A percentile compares a stretch with the other conserved stretches of the same genome.
phyloP scores from a whole-genome alignment of 2,888 invertebrate species.

The Pristionchus fissidentatus region DNA sequence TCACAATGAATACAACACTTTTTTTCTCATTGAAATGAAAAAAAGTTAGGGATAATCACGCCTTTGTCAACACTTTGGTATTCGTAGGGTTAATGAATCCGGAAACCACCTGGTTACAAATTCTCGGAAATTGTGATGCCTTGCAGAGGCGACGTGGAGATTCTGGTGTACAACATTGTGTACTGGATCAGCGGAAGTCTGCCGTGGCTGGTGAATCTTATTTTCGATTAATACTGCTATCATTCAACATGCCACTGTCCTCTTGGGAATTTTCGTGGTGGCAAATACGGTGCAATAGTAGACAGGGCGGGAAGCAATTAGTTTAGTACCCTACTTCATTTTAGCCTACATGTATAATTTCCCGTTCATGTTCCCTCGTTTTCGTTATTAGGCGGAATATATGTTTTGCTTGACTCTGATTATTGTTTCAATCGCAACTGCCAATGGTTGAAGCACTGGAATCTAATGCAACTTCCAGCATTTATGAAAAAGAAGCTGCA shows the following conservation, averaged over 20 bases:
- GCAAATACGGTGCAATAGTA: too few relatives aligned
- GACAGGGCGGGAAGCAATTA: background rate
- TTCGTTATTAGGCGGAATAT: background rate
- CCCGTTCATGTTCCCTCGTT: background rate
- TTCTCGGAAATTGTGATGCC: background rate
- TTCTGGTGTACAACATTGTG: constrained; percentile 91
- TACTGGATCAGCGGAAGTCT: constrained; percentile 89
- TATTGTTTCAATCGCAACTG: too few relatives aligned
- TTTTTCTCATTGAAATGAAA: too few relatives aligned
- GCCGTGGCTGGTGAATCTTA: constrained; percentile 69
- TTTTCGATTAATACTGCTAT: too few relatives aligned
- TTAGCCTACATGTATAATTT: background rate
- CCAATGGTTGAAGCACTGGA: too few relatives aligned
- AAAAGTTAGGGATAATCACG: background rate
- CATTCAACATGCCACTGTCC: too few relatives aligned
- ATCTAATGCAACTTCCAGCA: too few relatives aligned
- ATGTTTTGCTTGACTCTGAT: background rate
- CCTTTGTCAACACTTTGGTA: too few relatives aligned
- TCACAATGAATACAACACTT: too few relatives aligned
- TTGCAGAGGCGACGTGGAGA: constrained; percentile 88
- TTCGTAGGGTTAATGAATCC: too few relatives aligned
- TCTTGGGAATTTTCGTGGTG: too few relatives aligned
- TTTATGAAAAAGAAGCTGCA: too few relatives aligned
- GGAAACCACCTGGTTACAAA: background rate
- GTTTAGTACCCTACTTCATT: background rate